Conservation (phyloP, 2,113 vertebrate genomes). For the Lasiurus borealis region DNA sequence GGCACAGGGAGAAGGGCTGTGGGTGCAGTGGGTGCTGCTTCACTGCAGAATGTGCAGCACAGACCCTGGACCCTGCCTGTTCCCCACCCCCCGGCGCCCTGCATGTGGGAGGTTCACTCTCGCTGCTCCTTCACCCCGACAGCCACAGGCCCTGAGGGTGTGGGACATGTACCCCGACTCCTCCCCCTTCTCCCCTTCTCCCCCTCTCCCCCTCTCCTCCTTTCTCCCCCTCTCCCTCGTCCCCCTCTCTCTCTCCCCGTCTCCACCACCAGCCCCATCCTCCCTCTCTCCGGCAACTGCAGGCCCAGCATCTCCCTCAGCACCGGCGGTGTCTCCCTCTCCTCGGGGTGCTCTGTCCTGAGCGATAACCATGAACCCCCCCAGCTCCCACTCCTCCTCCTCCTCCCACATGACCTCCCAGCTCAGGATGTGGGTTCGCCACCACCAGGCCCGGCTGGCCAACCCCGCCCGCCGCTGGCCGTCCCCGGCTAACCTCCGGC, state of each 20-base stretch:
- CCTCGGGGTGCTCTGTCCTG: background rate
- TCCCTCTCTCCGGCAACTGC: background rate
- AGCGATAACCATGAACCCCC: accelerated
- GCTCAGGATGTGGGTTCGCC: accelerated
- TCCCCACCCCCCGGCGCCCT: accelerated
- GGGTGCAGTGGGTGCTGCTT: too few species aligned
- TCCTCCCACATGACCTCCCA: too few species aligned
- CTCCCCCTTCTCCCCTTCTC: background rate
- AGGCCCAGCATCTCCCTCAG: background rate
- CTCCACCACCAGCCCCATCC: too few species aligned
- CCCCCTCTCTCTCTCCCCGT: background rate
- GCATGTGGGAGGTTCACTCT: background rate
- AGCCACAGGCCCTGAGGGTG: background rate
- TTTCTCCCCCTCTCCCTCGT: too few species aligned
- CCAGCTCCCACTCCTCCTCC: too few species aligned
- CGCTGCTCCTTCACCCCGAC: background rate
- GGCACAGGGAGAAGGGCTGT: accelerated
- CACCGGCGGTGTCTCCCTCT: accelerated
- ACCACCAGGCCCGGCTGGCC: accelerated
- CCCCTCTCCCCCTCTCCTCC: background rate
- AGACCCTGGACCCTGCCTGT: accelerated
- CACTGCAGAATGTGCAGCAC: accelerated
- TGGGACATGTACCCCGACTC: background rate
- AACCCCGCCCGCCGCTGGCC: accelerated
- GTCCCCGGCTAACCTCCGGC: accelerated